Conservation (phyloP, 1,140 invertebrate genomes). For the Magallana ariakensis region DNA sequence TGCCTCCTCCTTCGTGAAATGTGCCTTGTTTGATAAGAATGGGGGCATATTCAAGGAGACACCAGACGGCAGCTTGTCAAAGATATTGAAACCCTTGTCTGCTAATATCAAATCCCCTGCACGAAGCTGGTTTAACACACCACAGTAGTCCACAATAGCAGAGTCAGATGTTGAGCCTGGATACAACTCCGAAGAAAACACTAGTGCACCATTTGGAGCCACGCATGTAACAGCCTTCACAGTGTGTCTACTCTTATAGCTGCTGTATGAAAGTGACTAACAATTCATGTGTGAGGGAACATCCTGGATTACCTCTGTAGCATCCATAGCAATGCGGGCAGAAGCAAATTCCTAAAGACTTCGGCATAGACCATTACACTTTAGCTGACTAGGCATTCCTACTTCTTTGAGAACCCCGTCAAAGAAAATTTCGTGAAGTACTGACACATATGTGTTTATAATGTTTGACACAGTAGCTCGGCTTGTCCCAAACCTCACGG, state of each 20-base stretch:
- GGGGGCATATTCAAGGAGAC: conserved; percentile 62
- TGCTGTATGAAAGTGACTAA: conserved; percentile 47
- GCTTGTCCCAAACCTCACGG: conserved; percentile 40
- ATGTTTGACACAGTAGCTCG: conserved; percentile 46
- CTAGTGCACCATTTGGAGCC: conserved; percentile 43
- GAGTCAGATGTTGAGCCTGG: conserved; percentile 53
- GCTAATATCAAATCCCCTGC: conserved; percentile 56
- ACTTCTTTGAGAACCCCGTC: conserved; percentile 35
- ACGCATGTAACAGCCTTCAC: conserved; percentile 51
- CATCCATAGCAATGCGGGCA: conserved; percentile 51
- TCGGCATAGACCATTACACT: conserved; percentile 52
- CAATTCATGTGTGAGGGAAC: conserved; percentile 54
- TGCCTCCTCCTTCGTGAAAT: conserved; percentile 52
- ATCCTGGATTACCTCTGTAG: conserved; percentile 51
- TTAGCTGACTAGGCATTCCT: conserved; percentile 49
- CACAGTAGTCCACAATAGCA: conserved; percentile 55
- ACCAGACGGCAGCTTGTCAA: conserved; percentile 55
- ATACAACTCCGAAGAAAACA: conserved; percentile 43
- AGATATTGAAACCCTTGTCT: conserved; percentile 59
- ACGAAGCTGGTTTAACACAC: conserved; percentile 50
- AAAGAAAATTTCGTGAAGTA: conserved; percentile 50
- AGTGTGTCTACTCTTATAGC: conserved; percentile 50
- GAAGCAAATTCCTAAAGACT: conserved; percentile 51
- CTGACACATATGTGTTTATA: conserved; percentile 44
- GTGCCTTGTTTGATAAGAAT: conserved; percentile 53